Conservation (phyloP, 2,888 invertebrate genomes). For the Erebia palarica region DNA sequence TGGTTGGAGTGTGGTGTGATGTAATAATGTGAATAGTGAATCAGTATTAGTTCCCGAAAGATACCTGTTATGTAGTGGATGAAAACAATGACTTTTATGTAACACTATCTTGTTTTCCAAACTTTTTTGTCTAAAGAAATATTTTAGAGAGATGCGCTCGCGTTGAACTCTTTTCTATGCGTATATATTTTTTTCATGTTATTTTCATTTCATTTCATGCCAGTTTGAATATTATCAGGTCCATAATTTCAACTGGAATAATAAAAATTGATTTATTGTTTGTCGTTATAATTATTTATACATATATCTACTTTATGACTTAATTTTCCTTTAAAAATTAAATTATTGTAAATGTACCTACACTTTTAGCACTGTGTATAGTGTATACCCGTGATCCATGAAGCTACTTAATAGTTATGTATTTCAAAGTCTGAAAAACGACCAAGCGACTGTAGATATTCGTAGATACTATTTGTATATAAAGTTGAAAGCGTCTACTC, state of each 20-base stretch:
- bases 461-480: conserved; percentile 68
- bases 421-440: conserved; percentile 77
- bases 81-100: conserved; percentile 24
- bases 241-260: conserved; percentile 9
- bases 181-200: conserved; percentile 14
- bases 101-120: conserved; percentile 15
- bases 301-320: neutral
- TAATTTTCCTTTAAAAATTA: conserved; percentile 27
- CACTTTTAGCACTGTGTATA: conserved; percentile 25
- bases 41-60: conserved; percentile 41
- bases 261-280: neutral
- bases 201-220: conserved; percentile 19
- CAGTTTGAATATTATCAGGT: conserved; percentile 3
- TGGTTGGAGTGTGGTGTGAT: conserved; percentile 25
- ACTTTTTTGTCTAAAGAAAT: conserved; percentile 14
- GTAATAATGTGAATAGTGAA: conserved; percentile 50
- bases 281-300: neutral
- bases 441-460: conserved; percentile 76
- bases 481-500: conserved; percentile 63
- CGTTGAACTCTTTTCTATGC: conserved; percentile 41
- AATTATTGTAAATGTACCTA: conserved; percentile 49
- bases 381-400: conserved; percentile 25
- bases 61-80: conserved; percentile 33
- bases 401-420: conserved; percentile 35
- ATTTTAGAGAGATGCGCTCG: conserved; percentile 22